phyloP scores from a whole-genome alignment of 2,888 invertebrate genomes.

The Aelia acuminata region DNA sequence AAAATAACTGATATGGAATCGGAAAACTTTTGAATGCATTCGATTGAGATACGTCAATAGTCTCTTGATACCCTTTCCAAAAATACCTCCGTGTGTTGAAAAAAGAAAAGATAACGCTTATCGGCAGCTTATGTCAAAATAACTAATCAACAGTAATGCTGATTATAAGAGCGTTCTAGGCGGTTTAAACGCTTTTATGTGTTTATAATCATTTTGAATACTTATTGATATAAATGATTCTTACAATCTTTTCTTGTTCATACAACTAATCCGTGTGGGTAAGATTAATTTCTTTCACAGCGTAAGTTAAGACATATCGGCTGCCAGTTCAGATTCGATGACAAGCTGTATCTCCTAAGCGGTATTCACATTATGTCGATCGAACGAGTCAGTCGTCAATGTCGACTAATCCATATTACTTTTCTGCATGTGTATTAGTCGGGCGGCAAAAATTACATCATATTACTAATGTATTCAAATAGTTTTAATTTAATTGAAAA shows the following conservation, averaged over 20 bases:
- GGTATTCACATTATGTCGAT: no score
- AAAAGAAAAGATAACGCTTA: neutral
- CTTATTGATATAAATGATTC: neutral
- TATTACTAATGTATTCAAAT: no score
- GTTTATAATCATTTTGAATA: neutral
- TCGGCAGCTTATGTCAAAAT: neutral
- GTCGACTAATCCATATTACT: no score
- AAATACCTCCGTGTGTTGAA: neutral
- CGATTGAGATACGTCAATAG: constrained; percentile 9
- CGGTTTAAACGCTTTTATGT: neutral
- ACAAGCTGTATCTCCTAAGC: no score
- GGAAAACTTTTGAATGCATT: neutral
- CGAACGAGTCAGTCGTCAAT: no score
- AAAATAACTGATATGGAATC: constrained; percentile 17
- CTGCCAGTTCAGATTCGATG: no score
- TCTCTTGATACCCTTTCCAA: constrained; percentile 18
- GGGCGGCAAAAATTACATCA: no score
- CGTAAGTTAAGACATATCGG: neutral
- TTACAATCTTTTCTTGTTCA: neutral
- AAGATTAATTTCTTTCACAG: neutral
- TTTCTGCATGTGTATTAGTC: no score
- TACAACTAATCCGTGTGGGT: neutral
- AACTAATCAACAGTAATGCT: neutral
- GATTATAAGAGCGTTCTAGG: constrained; percentile 2
- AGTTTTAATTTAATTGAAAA: no score